phyloP scores from a whole-genome alignment of 1,140 invertebrate genomes.

The Homalodisca vitripennis region DNA sequence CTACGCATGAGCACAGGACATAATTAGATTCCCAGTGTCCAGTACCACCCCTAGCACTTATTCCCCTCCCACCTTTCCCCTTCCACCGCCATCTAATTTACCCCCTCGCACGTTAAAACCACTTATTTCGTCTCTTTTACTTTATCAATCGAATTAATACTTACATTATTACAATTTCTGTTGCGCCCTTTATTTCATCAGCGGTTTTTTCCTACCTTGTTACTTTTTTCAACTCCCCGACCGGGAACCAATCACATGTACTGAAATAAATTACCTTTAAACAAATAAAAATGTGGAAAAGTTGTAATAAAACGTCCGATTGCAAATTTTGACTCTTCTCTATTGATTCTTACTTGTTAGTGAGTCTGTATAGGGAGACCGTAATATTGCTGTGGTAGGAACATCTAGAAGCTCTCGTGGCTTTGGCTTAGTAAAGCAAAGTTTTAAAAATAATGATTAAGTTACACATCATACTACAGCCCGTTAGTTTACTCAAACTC shows the following conservation, averaged over 20 bases:
- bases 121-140: constrained; percentile 30
- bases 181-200: constrained; percentile 15
- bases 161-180: constrained; percentile 28
- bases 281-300: constrained; percentile 16
- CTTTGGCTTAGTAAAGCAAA: too few relatives aligned
- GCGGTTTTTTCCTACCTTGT: constrained; percentile 21
- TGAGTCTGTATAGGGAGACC: not conserved
- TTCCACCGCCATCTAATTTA: constrained; percentile 18
- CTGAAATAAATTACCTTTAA: constrained; percentile 23
- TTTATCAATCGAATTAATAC: constrained; percentile 30
- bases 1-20: constrained; percentile 28
- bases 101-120: constrained; percentile 18
- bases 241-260: constrained; percentile 19
- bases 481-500: too few relatives aligned
- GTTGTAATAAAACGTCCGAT: constrained; percentile 15
- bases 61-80: constrained; percentile 19
- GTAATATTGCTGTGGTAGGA: too few relatives aligned
- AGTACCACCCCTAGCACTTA: constrained; percentile 24
- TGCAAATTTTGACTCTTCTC: constrained; percentile 13
- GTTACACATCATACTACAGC: too few relatives aligned
- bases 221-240: not conserved
- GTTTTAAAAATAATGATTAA: too few relatives aligned
- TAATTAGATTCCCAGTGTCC: constrained; percentile 29
- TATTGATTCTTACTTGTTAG: constrained; percentile 21
- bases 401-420: too few relatives aligned